Conservation (phyloP, 2,888 invertebrate genomes). For the Caenorhabditis imperialis region DNA sequence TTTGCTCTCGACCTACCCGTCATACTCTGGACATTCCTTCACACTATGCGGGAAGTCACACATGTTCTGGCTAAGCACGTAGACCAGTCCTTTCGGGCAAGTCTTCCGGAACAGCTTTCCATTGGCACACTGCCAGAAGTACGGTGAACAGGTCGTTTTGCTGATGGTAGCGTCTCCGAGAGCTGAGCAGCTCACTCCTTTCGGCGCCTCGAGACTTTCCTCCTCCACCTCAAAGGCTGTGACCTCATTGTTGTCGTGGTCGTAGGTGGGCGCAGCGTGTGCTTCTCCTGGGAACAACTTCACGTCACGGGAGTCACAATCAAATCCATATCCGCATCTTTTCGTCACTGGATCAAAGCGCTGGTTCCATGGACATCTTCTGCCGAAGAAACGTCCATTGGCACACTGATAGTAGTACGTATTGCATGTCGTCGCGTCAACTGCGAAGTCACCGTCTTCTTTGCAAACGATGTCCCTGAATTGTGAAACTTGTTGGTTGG, state of each 20-base stretch:
- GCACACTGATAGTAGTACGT: conserved; percentile 38
- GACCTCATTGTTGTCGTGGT: conserved; percentile 19
- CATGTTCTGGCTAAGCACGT: conserved; percentile 42
- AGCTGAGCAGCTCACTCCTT: conserved; percentile 41
- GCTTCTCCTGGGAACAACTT: conserved; percentile 5
- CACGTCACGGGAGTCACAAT: conserved; percentile 7
- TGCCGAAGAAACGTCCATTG: conserved; percentile 31
- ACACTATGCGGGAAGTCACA: conserved; percentile 55
- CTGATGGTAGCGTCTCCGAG: conserved; percentile 37
- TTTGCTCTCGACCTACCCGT: conserved; percentile 9
- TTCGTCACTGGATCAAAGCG: conserved; percentile 18
- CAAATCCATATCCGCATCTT: conserved; percentile 18
- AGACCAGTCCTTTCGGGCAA: conserved; percentile 57
- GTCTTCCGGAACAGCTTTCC: conserved; percentile 53
- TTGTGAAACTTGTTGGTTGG: too few relatives aligned
- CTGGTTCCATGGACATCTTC: conserved; percentile 41
- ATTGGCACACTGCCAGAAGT: conserved; percentile 60
- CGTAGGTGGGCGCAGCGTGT: conserved; percentile 18
- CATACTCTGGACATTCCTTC: conserved; percentile 31
- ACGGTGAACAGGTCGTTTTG: conserved; percentile 31
- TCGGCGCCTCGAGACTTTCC: conserved; percentile 4
- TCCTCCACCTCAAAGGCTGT: conserved; percentile 16
- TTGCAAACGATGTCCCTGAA: too few relatives aligned
- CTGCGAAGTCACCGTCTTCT: conserved; percentile 32
- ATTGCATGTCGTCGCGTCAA: conserved; percentile 20